Evolutionary conservation across 2,888 invertebrate species (phyloP), one percentile per base, ranked within the genome.

Genomic region (Eutolmus rufibarbis): DNA sequence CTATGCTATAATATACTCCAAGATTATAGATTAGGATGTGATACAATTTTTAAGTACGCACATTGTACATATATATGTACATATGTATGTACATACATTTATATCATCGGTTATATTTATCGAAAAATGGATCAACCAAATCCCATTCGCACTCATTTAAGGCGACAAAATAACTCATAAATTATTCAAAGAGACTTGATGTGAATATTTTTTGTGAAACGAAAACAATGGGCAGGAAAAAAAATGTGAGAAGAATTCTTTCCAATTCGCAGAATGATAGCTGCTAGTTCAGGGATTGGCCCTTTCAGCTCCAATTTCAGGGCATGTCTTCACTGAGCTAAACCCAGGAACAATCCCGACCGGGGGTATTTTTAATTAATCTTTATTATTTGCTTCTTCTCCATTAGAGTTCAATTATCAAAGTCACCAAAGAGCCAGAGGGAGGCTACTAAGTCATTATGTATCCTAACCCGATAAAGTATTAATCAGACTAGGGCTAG

Each of bases 401-500:
- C 78, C 37, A 78, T 78, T 78, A 78, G 78, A 78, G 78, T 43
- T 43, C 78, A 43, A 40, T 78, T 78, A 78, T 78, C 78, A 78
- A 40, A 78, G 78, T 78, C 37, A 78, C 43, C 78, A 37, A 40
- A 23, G 43, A 40, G 23, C 37, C 78, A n/a, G 37, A 40, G 43
- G 40, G 23, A 43, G 43, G 40, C 78, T 46, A 78, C 79, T 51
- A 79, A 79, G 79, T 31, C 79, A 46, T 79, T 79, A 28, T 82
- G 57, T 57, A 82, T 57, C 37, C 51, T 34, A 66, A 66, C 57
- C 57, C 82, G 82, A 81, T 81, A 81, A 81, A 81, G 81, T 82
- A 82, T 82, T 82, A 82, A 82, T 82, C 66, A 82, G 34, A 66
- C 57, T 82, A 34, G n/a, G n/a, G n/a, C n/a, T 34, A 57, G 51